Percentiles rank a stretch among this genome's conserved stretches.
phyloP scores from a whole-genome alignment of 2,888 invertebrate genomes.

The Auanema freiburgensis region DNA sequence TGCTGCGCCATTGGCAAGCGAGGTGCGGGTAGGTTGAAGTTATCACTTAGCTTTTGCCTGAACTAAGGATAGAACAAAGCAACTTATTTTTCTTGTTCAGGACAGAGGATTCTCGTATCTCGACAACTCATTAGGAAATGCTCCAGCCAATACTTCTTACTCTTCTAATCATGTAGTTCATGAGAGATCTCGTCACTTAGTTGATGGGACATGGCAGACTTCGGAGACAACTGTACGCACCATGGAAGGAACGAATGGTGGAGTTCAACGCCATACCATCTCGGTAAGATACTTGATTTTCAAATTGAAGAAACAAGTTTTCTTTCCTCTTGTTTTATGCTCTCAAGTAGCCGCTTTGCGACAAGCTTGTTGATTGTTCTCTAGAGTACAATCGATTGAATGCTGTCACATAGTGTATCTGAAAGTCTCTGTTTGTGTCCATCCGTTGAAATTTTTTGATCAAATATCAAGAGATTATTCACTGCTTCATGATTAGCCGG shows the following conservation, averaged over 20 bases:
- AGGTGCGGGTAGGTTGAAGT: constrained; percentile 6
- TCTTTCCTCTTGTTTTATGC: neutral
- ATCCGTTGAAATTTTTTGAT: too few relatives aligned
- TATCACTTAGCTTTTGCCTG: neutral
- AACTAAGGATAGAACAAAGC: neutral
- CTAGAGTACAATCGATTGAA: too few relatives aligned
- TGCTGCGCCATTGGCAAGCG: constrained; percentile 19
- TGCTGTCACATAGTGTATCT: too few relatives aligned
- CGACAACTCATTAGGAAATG: constrained; percentile 21
- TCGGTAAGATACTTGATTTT: constrained; percentile 27
- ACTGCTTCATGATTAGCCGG: too few relatives aligned
- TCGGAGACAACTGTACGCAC: constrained; percentile 52
- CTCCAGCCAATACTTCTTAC: constrained; percentile 27
- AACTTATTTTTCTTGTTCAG: constrained; percentile 13
- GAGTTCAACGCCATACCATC: constrained; percentile 49
- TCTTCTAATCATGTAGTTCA: constrained; percentile 31
- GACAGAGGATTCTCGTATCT: constrained; percentile 43
- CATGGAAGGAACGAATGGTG: constrained; percentile 48
- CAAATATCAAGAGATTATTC: too few relatives aligned
- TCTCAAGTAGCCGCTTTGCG: too few relatives aligned
- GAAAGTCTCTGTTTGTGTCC: too few relatives aligned
- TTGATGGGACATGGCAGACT: constrained; percentile 56
- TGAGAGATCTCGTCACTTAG: constrained; percentile 44
- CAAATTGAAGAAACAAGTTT: neutral
- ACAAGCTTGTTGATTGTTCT: too few relatives aligned